phyloP scores from a whole-genome alignment of 2,797 vertebrate genomes.

The Micrastur ruficollis region DNA sequence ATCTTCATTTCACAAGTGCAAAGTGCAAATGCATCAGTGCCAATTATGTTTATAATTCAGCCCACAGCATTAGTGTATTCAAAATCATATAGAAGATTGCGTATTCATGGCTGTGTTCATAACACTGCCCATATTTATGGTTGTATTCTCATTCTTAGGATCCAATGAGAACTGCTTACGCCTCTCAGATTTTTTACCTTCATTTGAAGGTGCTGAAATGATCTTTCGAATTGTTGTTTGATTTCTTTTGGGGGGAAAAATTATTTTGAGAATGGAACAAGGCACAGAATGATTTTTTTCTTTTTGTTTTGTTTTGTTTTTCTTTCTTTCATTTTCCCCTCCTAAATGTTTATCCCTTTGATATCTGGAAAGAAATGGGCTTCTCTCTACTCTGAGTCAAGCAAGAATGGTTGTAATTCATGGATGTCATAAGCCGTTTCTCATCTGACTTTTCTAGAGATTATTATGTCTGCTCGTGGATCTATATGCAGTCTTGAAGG shows the following conservation, averaged over 20 bases:
- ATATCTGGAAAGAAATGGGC: not conserved
- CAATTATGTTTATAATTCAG: not conserved
- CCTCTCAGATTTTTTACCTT: not conserved
- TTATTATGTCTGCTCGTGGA: not conserved
- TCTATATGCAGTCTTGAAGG: not conserved
- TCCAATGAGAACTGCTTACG: not conserved
- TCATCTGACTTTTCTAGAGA: not conserved
- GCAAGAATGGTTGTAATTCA: not conserved
- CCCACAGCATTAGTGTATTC: not conserved
- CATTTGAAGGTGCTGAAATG: not conserved
- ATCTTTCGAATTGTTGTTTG: not conserved
- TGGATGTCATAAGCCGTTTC: not conserved
- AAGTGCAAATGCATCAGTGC: not conserved
- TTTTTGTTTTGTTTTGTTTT: not conserved
- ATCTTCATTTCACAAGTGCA: not conserved
- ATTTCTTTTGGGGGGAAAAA: not conserved
- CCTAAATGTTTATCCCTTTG: not conserved
- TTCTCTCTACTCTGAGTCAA: not conserved
- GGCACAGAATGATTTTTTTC: not conserved
- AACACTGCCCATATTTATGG: not conserved
- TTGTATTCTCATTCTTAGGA: not conserved
- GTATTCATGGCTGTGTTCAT: not conserved
- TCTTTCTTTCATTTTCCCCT: accelerated
- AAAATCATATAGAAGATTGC: not conserved
- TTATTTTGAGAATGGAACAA: not conserved